These are phyloP conservation scores for Phragmatobia fuliginosa DNA, from an alignment of 2,888 invertebrate genomes.

Conservation along the genomic window DNA sequence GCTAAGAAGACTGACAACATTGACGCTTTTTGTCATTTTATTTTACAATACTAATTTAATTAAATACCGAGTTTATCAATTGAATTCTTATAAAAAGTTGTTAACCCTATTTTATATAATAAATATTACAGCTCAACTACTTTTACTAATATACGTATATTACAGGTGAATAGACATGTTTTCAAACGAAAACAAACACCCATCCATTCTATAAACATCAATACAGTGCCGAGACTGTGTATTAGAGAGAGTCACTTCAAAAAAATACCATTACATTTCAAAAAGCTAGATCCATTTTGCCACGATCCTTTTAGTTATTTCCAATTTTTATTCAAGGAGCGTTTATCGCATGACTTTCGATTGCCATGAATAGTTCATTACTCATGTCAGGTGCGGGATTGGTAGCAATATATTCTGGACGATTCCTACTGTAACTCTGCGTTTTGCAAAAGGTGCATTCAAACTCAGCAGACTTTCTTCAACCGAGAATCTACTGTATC, in stretches of 20 bases:
- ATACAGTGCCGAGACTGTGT: background rate
- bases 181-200: background rate
- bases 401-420: background rate
- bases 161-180: no score
- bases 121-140: no score
- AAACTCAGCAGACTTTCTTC: background rate
- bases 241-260: background rate
- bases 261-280: background rate
- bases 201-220: background rate
- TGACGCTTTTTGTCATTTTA: no score
- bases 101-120: no score
- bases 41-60: no score
- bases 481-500: background rate
- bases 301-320: background rate
- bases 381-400: constrained; percentile 50
- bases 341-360: constrained; percentile 42
- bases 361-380: constrained; percentile 57
- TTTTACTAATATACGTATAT: no score
- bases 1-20: no score
- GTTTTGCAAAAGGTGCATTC: background rate
- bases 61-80: no score
- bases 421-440: background rate
- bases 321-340: constrained; percentile 43
- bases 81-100: no score
- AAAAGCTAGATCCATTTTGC: background rate